Percentiles rank a stretch among this genome's conserved stretches.
Evolutionary conservation across 2,888 invertebrate species (phyloP).

Genomic region (Neria commutata): DNA sequence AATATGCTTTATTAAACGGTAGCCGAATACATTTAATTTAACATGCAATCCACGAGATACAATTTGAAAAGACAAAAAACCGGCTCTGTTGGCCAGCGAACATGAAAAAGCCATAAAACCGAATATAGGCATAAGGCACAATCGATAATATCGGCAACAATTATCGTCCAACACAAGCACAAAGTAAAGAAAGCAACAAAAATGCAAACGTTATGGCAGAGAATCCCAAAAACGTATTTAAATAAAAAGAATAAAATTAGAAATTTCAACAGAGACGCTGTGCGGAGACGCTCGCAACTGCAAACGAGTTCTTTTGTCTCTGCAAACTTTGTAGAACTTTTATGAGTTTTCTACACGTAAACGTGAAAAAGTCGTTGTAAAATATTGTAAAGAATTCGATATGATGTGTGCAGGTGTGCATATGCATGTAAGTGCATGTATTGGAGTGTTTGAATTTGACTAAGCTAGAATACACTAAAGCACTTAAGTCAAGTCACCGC

Average conservation of each 20-base stretch:
- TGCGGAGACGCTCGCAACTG: no score
- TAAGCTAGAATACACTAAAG: no score
- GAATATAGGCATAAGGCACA: not conserved
- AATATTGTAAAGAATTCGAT: no score
- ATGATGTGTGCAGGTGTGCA: no score
- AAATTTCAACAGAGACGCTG: no score
- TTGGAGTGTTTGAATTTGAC: no score
- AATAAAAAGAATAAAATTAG: not conserved
- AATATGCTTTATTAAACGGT: not conserved
- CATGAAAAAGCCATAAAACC: not conserved
- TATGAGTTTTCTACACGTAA: no score
- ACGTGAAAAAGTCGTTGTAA: no score
- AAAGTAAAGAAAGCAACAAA: slow-evolving; percentile 22
- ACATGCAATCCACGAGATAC: not conserved
- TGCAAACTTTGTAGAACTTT: no score
- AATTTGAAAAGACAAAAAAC: not conserved
- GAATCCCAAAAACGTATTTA: not conserved
- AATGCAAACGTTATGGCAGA: not conserved
- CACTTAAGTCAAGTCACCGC: no score
- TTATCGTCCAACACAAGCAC: slow-evolving; percentile 29
- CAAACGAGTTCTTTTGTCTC: no score
- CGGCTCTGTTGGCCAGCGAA: not conserved
- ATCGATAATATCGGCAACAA: slow-evolving; percentile 32
- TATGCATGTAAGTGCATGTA: no score
- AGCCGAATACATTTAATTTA: not conserved